A percentile compares a stretch with the other conserved stretches of the same genome.
Evolutionary conservation across 2,797 vertebrate species (phyloP).

Genomic region (Chrosomus eos): DNA sequence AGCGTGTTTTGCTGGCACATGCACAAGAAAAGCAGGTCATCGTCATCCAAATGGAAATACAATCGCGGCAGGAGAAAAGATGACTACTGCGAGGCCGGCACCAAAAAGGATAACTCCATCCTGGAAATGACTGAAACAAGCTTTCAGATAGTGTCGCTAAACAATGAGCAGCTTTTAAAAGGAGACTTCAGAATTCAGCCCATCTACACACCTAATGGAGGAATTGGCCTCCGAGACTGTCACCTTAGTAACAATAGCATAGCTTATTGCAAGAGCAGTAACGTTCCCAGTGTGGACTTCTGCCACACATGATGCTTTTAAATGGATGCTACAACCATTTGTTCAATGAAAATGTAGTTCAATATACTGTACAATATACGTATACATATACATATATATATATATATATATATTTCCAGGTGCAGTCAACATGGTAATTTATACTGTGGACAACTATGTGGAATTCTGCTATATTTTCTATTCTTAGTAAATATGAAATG

Average conservation of each 20-base stretch:
- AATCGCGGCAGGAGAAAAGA: conserved; percentile 99
- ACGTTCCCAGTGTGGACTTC: conserved; percentile 95
- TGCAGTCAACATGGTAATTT: conserved; percentile 98
- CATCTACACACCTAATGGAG: conserved; percentile 98
- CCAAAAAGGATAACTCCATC: conserved; percentile 99
- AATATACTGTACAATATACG: conserved; percentile 75
- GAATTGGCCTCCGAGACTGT: conserved; percentile 97
- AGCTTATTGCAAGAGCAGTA: conserved; percentile 95
- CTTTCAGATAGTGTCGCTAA: conserved; percentile 99
- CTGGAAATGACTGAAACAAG: conserved; percentile 99
- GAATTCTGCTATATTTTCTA: conserved; percentile 99
- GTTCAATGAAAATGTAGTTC: conserved; percentile 68
- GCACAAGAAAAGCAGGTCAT: conserved; percentile 95
- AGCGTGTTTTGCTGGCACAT: conserved; percentile 92
- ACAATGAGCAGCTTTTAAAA: conserved; percentile 99
- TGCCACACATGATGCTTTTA: conserved; percentile 91
- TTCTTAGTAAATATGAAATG: conserved; percentile 89
- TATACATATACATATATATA: conserved; percentile 64
- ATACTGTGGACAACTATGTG: conserved; percentile 99
- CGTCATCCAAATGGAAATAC: conserved; percentile 96
- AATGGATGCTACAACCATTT: conserved; percentile 50
- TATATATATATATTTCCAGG: conserved; percentile 73
- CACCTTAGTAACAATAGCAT: conserved; percentile 97
- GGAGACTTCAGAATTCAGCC: conserved; percentile 99
- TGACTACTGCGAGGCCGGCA: conserved; percentile 97